Evolutionary conservation across 1,140 invertebrate species (phyloP), one percentile per base, ranked within the genome.

Genomic region (Alviniconcha marisindica): DNA sequence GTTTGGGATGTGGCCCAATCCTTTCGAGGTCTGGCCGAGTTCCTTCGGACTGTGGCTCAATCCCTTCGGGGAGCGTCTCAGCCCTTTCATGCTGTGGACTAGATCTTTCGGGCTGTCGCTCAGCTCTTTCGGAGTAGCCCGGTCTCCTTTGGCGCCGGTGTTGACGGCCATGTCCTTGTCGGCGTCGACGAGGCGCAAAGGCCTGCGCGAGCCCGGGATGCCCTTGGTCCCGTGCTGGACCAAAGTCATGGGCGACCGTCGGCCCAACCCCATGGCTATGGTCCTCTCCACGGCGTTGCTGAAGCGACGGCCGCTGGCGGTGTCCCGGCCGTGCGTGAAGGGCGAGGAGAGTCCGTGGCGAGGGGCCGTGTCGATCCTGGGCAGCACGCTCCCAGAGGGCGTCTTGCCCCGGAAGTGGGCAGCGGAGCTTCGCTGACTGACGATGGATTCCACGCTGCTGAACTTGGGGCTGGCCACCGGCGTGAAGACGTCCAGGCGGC

Each of bases 161-260:
- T 40, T 24, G 36, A 71, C 36, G 2, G 36, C 69, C 24, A 24
- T 71, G 69, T 40, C 69, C 36, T 40, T 40, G 24, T 2, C 24
- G 14, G 36, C 36, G 7, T 24, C 69, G 14, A 69, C 28, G 63
- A 69, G 63, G 28, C 10, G 14, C 28, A 69, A 0, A 12, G 63
- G 63, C 31, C 69, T 14, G 73, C 42, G 24, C 40, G 10, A 24
- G 7, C 73, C 73, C 2, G 73, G 73, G 31, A 76, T 18, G 28
- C 73, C 73, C 44, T 51, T 76, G 10, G 44, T 54, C 38, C 73
- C 73, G 73, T 54, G 0, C 24, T 31, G 40, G 24, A 76, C 73
- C 73, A 76, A 31, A 0, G 73, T 76, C 73, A 48, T 76, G 31
- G 73, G 73, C 21, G 73, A 31, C 24, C 31, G 24, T 18, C 73